Base-by-base conservation (phyloP, 2,888 invertebrate species). In the Drosophila falleni region DNA sequence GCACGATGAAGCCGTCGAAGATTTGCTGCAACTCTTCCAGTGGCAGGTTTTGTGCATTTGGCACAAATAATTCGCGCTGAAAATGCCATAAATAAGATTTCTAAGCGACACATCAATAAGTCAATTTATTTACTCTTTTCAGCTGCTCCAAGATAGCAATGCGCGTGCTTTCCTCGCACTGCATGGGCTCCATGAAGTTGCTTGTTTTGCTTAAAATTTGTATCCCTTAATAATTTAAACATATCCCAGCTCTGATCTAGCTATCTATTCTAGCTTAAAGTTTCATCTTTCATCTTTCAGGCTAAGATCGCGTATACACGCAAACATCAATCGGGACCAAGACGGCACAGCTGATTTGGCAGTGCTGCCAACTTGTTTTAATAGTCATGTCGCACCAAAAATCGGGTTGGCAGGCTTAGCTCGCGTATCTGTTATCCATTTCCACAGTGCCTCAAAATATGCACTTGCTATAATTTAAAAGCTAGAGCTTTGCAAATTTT, bases 1-100 rank as follows among this genome's bases (percentile, higher is more conserved):
- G 71, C 16, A 77, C 51, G 11, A 74, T 67, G 11, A 87, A 83
- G 2, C 53, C 42, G 10, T 56, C 44, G 44, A 77, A 84, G 37
- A 84, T 72, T 10, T 70, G 50, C 42, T 50, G 46, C 44, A 83
- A 51, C 26, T 72, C 53, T 0, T 59, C 67, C 37, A 70, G 8
- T 2, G 74, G 0, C 35, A 87, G 10, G 0, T 19, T 39, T 4
- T 77, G 35, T 3, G 31, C 55, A 55, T 81, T 59, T 9, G 65
- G 42, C 5, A 79, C 10, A 41, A 37, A 53, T 23, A 81, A 26
- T 53, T 63, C 66, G 11, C 83, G 78, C 81, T 81, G 23, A 19
- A n/a, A 31, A 19, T 47, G 1, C 8, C 37, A n/a, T 5, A 5
- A 5, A 3, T 1, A 4, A 23, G 23, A 23, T 0, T 33, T 42